A percentile compares a stretch with the other conserved stretches of the same genome.
Evolutionary conservation across 2,113 vertebrate species (phyloP).

Genomic region (Leptodactylus fuscus): DNA sequence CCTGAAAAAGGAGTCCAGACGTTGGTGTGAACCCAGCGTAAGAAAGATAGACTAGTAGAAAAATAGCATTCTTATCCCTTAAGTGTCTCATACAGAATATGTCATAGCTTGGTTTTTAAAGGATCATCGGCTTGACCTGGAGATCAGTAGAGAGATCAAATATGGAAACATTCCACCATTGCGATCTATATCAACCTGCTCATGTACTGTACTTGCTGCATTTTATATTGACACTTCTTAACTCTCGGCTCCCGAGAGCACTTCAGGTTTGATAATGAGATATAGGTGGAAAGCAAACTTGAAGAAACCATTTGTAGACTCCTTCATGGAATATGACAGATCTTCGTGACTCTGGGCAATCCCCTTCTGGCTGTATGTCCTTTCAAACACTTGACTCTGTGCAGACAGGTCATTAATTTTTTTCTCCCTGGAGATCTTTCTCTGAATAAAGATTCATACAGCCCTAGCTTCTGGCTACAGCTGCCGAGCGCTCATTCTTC

Average conservation of each 20-base stretch:
- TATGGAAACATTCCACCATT: background rate
- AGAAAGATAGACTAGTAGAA: no score
- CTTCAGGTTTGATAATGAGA: background rate
- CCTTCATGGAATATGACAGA: slow-evolving; percentile 3
- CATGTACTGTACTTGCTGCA: background rate
- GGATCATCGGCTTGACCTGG: no score
- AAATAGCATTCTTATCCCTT: no score
- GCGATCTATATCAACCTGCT: background rate
- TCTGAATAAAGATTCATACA: slow-evolving; percentile 23
- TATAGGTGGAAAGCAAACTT: slow-evolving; percentile 5
- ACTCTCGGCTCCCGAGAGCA: background rate
- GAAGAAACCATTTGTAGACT: background rate
- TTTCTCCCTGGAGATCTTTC: background rate
- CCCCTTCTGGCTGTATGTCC: slow-evolving; percentile 18
- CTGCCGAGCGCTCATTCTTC: slow-evolving; percentile 12
- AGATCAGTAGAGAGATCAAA: background rate
- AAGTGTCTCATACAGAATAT: no score
- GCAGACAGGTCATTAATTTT: slow-evolving; percentile 44
- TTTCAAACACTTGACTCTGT: slow-evolving; percentile 26
- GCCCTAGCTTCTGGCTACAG: slow-evolving; percentile 23
- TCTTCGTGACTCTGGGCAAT: background rate
- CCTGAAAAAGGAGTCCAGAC: no score
- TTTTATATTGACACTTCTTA: background rate
- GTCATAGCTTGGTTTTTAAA: no score
- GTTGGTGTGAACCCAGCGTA: no score